These are phyloP conservation scores for Spodoptera frugiperda DNA, from an alignment of 1,140 invertebrate genomes.

Conservation along the genomic window DNA sequence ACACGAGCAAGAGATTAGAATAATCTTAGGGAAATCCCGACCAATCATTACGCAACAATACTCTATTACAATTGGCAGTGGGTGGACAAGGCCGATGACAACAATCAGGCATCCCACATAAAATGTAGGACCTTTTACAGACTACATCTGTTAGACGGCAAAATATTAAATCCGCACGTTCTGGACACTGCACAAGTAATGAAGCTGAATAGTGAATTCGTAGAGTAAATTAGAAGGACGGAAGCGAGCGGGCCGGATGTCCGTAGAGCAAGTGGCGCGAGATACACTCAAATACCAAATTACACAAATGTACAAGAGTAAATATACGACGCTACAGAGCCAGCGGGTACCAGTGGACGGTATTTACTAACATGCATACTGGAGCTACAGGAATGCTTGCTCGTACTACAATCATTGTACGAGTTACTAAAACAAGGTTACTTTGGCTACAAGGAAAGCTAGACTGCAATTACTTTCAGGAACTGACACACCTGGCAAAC, in stretches of 20 bases:
- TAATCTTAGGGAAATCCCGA: not conserved
- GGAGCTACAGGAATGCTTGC: not conserved
- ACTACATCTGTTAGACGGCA: not conserved
- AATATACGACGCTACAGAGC: conserved; percentile 14
- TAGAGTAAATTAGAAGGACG: conserved; percentile 45
- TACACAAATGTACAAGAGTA: conserved; percentile 25
- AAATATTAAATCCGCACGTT: conserved; percentile 18
- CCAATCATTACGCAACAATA: conserved; percentile 12
- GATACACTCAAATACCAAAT: conserved; percentile 46
- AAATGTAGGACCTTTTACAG: not conserved
- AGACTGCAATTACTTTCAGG: conserved; percentile 9
- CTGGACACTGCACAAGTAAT: conserved; percentile 24
- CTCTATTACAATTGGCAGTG: conserved; percentile 21
- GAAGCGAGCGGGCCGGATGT: conserved; percentile 39
- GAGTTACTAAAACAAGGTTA: not conserved
- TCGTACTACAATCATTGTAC: conserved; percentile 11
- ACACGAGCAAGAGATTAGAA: not conserved
- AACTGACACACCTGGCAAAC: conserved; percentile 5
- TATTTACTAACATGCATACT: conserved; percentile 14
- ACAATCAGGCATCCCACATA: conserved; percentile 13
- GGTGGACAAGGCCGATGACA: conserved; percentile 23
- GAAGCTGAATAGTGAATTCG: conserved; percentile 40
- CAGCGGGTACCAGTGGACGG: not conserved
- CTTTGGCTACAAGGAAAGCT: conserved; percentile 9
- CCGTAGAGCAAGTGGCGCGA: conserved; percentile 44